Evolutionary conservation across 2,113 vertebrate species (phyloP).

Genomic region (Lucifuga dentata): DNA sequence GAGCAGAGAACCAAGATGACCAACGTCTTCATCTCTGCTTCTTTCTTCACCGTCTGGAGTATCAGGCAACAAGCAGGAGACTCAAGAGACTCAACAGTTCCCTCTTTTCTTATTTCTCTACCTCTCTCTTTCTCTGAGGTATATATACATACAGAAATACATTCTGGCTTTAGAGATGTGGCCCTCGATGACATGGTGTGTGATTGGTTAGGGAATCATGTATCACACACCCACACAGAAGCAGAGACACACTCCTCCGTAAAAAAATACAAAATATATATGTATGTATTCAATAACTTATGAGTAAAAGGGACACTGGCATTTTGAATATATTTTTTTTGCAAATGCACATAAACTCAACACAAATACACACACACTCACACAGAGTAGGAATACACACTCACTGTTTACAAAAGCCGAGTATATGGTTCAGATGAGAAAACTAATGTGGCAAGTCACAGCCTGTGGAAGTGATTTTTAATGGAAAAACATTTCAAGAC

Average conservation of each 20-base stretch:
- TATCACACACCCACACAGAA: constrained; percentile 66
- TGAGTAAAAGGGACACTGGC: neutral
- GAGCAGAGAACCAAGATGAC: constrained; percentile 64
- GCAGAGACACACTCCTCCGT: constrained; percentile 36
- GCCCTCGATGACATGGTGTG: constrained; percentile 41
- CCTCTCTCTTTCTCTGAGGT: no score
- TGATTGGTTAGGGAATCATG: constrained; percentile 75
- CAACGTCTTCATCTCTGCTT: constrained; percentile 75
- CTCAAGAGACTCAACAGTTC: constrained; percentile 1
- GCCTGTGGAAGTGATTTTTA: neutral
- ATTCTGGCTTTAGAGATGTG: constrained; percentile 61
- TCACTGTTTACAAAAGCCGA: neutral
- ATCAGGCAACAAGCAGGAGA: constrained; percentile 29
- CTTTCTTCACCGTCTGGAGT: constrained; percentile 41
- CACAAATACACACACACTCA: neutral
- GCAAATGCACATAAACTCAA: neutral
- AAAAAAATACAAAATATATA: no score
- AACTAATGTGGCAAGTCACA: neutral
- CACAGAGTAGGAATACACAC: neutral
- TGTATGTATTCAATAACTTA: neutral
- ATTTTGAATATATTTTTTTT: no score
- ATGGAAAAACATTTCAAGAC: no score
- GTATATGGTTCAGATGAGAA: constrained; percentile 23
- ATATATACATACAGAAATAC: constrained; percentile 29
- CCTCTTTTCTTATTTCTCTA: constrained; percentile 7